Conservation (phyloP, 1,140 invertebrate genomes). For the Drosophila elegans region DNA sequence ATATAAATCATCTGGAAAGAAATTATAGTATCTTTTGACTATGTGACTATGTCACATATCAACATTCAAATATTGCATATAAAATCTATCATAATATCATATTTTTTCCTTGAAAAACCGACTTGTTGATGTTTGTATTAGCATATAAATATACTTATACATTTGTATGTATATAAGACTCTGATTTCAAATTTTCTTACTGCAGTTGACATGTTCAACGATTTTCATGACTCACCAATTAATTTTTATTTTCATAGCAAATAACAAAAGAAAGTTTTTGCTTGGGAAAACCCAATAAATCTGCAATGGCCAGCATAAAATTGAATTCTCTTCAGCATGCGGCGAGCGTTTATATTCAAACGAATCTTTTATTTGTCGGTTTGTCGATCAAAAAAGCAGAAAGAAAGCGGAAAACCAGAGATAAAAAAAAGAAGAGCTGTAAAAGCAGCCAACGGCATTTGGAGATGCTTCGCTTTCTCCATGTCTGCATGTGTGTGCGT, state of each 20-base stretch:
- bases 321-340: neutral
- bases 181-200: too few species aligned
- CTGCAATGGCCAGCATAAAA: conserved; percentile 9
- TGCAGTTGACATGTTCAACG: neutral
- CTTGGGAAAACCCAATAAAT: neutral
- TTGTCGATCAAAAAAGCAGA: conserved; percentile 29
- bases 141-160: too few species aligned
- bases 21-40: too few species aligned
- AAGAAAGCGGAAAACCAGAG: conserved; percentile 19
- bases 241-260: neutral
- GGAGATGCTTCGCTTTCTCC: conserved; percentile 4
- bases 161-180: too few species aligned
- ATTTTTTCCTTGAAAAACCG: too few species aligned
- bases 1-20: too few species aligned
- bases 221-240: neutral
- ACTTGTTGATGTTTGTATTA: too few species aligned
- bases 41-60: too few species aligned
- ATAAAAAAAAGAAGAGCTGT: conserved; percentile 28
- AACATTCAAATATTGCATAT: too few species aligned
- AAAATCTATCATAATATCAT: too few species aligned
- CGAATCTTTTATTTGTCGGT: conserved; percentile 28
- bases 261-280: neutral
- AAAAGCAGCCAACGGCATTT: conserved; percentile 28
- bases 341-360: neutral
- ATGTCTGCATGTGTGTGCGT: conserved; percentile 3